Evolutionary conservation across 2,113 vertebrate genomes (phyloP), one percentile per base, ranked within the genome.

Genomic region (Mionectes macconnelli): DNA sequence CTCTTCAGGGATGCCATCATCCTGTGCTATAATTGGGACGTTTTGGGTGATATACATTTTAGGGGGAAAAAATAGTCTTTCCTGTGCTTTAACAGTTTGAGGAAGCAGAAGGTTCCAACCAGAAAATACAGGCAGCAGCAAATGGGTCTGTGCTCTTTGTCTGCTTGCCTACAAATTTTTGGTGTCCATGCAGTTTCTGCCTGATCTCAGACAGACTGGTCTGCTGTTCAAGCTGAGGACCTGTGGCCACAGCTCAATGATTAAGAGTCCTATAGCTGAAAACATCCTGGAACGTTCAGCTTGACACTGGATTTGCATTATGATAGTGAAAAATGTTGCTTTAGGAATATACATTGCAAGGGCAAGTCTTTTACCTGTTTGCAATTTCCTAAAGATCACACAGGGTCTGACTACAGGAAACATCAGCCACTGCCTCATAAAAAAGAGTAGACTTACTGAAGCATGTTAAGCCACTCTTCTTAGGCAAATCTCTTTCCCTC

Each of bases 111-210:
- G 23, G 73, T n/a, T 12, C 42, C 30, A 77, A 15, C 8, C 49
- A 69, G 64, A 47, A 70, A 44, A 2, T 30, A 3, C 37, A 91
- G 22, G 35, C 28, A 82, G 16, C 3, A 44, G n/a, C 27, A 87
- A 50, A 64, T 18, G 64, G 21, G 27, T 44, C 25, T 62, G 2
- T 73, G 44, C 20, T 44, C 4, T 42, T 69, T 76, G 25, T 21
- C 62, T n/a, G 17, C 44, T 40, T 74, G 12, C 35, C 28, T 70
- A 1, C 33, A 37, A 35, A 13, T 37, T 52, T 75, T 47, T 89
- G 40, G 60, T 44, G 15, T 40, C 12, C 3, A 1, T 49, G 13
- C 1, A 66, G 37, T 63, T 1, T 1, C 6, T 64, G 1, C 31
- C 6, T 9, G 45, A 69, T 69, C 50, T 70, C 64, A 49, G 42